Percentiles rank a stretch among this genome's conserved stretches.
Evolutionary conservation across 2,797 vertebrate genomes (phyloP).

Genomic region (Characodon lateralis): DNA sequence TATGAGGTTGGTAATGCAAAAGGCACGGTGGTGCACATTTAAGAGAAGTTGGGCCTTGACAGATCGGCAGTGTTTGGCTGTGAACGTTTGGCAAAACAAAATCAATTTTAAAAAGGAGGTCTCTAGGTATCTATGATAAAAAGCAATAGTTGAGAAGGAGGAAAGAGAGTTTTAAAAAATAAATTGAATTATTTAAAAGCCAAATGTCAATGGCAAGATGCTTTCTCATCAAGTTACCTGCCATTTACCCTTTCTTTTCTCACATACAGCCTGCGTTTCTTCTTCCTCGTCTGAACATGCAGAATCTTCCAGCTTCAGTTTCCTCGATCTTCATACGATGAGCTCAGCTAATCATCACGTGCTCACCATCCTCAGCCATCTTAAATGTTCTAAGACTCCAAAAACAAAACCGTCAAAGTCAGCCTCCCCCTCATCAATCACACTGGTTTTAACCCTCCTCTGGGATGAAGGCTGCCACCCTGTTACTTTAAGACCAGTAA

Average conservation of each 20-base stretch:
- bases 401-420: neutral
- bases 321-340: neutral
- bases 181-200: too few relatives aligned
- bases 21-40: neutral
- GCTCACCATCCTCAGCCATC: neutral
- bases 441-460: neutral
- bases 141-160: too few relatives aligned
- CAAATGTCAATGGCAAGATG: too few relatives aligned
- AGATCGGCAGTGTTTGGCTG: neutral
- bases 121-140: neutral
- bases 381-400: neutral
- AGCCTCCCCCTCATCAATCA: slow-evolving; percentile 10
- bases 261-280: too few relatives aligned
- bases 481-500: neutral
- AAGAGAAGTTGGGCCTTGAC: neutral
- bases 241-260: too few relatives aligned
- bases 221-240: too few relatives aligned
- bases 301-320: neutral
- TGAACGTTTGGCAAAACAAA: neutral
- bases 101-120: neutral
- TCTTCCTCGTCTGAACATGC: neutral
- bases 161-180: too few relatives aligned
- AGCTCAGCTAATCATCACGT: neutral
- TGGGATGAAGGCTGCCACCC: neutral
- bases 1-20: neutral